Evolutionary conservation across 2,113 vertebrate species (phyloP).

Genomic region (Mormyrus lacerda): DNA sequence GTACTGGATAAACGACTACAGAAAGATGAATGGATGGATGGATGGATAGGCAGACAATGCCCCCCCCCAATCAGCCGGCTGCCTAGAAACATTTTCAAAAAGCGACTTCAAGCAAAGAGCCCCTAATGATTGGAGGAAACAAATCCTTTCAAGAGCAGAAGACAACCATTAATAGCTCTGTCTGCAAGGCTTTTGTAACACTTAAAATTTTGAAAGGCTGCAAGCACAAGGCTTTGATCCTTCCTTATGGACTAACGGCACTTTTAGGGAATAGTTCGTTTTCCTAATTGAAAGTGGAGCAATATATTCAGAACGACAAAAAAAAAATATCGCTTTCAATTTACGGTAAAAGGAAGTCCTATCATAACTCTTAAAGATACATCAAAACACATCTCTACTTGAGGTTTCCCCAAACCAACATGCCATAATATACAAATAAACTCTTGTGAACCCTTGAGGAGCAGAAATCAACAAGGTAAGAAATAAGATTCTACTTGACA

Average conservation of each 20-base stretch:
- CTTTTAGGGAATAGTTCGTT: not conserved
- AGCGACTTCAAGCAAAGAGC: not conserved
- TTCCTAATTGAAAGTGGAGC: not conserved
- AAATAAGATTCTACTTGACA: not conserved
- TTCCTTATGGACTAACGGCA: not conserved
- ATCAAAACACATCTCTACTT: not conserved
- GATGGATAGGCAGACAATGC: not conserved
- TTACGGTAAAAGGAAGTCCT: not conserved
- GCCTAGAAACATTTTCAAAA: not conserved
- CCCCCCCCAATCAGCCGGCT: not conserved
- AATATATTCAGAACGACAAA: not conserved
- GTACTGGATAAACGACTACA: not conserved
- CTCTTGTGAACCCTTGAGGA: not conserved
- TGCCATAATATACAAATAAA: not conserved
- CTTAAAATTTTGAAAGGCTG: not conserved
- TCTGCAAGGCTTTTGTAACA: not conserved
- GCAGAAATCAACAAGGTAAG: not conserved
- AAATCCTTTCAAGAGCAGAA: not conserved
- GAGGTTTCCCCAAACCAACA: not conserved
- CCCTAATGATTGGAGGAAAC: not conserved
- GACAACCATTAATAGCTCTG: not conserved
- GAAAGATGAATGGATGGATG: not conserved
- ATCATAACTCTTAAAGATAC: not conserved
- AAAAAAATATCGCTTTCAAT: not conserved
- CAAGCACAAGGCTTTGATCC: not conserved